A percentile compares a stretch with the other conserved stretches of the same genome.
Evolutionary conservation across 1,140 invertebrate genomes (phyloP).

Genomic region (Mactra quadrangularis): DNA sequence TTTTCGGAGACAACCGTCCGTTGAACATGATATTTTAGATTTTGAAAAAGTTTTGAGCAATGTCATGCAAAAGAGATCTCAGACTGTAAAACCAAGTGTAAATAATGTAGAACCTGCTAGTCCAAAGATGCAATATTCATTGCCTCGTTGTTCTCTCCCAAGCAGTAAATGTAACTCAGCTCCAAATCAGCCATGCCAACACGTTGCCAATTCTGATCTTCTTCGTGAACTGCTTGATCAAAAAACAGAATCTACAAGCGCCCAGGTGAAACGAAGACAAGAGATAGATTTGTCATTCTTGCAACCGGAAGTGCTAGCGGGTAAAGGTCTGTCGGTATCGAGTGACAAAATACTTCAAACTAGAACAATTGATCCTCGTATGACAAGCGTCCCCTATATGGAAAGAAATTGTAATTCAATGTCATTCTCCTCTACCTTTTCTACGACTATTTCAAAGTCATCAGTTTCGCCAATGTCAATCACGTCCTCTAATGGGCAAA

Average conservation of each 20-base stretch:
- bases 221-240: conserved; percentile 39
- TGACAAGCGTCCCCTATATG: conserved; percentile 6
- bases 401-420: neutral
- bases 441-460: neutral
- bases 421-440: no score
- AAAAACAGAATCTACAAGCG: conserved; percentile 16
- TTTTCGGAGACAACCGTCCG: neutral
- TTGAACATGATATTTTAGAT: conserved; percentile 40
- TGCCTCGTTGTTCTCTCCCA: neutral
- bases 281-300: conserved; percentile 49
- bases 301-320: conserved; percentile 12
- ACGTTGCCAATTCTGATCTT: conserved; percentile 29
- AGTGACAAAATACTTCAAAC: conserved; percentile 43
- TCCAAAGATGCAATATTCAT: neutral
- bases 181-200: conserved; percentile 6
- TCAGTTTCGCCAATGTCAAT: no score
- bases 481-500: neutral
- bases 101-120: neutral
- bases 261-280: conserved; percentile 15
- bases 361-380: conserved; percentile 41
- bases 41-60: conserved; percentile 48
- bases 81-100: no score
- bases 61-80: conserved; percentile 18
- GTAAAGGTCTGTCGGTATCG: conserved; percentile 16
- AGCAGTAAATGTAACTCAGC: neutral